These are phyloP conservation scores for Epistrophe eligans DNA, from an alignment of 2,888 invertebrate species.

Conservation along the genomic window DNA sequence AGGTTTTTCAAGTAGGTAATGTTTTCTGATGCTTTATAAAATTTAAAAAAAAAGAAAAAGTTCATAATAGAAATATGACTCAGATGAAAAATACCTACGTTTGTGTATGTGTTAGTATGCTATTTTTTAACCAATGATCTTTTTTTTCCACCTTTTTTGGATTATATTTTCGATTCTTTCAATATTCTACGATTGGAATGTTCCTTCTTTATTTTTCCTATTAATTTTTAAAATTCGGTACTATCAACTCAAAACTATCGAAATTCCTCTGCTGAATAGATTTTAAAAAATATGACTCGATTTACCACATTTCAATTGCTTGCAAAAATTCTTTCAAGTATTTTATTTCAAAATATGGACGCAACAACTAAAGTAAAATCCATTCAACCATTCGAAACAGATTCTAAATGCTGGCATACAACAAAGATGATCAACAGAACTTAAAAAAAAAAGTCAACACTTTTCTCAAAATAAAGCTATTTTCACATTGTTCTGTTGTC, in stretches of 20 bases:
- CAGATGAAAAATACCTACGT: too few species aligned
- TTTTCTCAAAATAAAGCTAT: slow-evolving; percentile 39
- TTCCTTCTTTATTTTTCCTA: too few species aligned
- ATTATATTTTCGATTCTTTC: background rate
- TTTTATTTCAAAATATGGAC: slow-evolving; percentile 35
- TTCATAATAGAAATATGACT: background rate
- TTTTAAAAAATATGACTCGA: background rate
- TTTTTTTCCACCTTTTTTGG: background rate
- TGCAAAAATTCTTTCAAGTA: slow-evolving; percentile 14
- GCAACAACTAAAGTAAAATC: background rate
- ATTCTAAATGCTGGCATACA: background rate
- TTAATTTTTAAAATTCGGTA: background rate
- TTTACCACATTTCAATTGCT: background rate
- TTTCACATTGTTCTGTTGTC: slow-evolving; percentile 54
- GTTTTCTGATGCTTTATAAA: background rate
- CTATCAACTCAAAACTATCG: background rate
- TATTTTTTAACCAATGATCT: too few species aligned
- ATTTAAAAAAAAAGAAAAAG: background rate
- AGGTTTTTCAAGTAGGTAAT: background rate
- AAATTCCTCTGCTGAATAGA: background rate
- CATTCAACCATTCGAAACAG: background rate
- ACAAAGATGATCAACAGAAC: background rate
- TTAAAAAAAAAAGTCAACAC: slow-evolving; percentile 14
- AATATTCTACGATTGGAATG: background rate
- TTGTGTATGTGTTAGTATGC: too few species aligned